Percentiles rank a stretch among this genome's conserved stretches.
These are phyloP conservation scores for Xenotilapia leptura DNA, from an alignment of 2,113 vertebrate genomes.

Conservation along the genomic window DNA sequence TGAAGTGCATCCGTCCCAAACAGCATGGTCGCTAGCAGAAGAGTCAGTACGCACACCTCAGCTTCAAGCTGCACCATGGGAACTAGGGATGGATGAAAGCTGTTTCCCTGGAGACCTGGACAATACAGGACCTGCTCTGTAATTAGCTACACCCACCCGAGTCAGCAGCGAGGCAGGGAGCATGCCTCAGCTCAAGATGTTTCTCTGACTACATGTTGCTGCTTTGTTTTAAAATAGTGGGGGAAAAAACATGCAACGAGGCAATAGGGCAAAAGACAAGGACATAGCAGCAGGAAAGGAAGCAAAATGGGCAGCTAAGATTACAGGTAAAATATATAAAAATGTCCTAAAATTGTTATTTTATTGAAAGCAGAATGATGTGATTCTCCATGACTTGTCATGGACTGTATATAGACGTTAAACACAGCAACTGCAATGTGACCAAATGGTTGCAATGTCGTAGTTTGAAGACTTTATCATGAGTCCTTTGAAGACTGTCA, in stretches of 20 bases:
- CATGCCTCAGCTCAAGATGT: not conserved
- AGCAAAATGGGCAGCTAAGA: not conserved
- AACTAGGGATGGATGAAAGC: conserved; percentile 27
- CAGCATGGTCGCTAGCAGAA: not conserved
- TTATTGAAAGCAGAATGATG: not conserved
- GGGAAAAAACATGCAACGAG: not conserved
- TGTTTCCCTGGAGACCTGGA: conserved; percentile 49
- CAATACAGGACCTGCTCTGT: conserved; percentile 31
- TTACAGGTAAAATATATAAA: not conserved
- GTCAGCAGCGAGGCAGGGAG: not conserved
- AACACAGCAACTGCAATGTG: not conserved
- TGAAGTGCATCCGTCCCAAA: conserved; percentile 7
- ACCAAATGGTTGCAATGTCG: not conserved
- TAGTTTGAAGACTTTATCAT: not conserved
- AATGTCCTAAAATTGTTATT: not conserved
- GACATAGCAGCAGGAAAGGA: not conserved
- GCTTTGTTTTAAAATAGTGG: not conserved
- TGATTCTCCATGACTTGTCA: not conserved
- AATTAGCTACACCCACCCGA: conserved; percentile 31
- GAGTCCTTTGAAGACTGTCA: not conserved
- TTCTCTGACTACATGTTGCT: not conserved
- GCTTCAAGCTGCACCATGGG: conserved; percentile 32
- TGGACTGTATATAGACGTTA: not conserved
- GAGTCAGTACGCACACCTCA: conserved; percentile 4
- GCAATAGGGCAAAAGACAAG: not conserved